Evolutionary conservation across 2,797 vertebrate genomes (phyloP).

Genomic region (Pogonophryne albipinna): DNA sequence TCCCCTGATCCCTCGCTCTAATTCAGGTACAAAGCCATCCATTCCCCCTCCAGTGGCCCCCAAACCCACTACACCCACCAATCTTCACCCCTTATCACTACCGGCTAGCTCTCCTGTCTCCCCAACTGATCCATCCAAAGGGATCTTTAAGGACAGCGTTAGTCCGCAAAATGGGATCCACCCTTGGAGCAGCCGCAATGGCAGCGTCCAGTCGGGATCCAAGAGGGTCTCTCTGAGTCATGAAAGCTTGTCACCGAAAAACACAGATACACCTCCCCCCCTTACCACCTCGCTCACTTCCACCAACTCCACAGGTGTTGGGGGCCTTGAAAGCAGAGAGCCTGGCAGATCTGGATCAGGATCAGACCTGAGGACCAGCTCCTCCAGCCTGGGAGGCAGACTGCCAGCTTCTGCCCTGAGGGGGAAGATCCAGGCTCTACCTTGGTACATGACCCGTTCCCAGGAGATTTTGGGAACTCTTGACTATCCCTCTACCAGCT

Average conservation of each 20-base stretch:
- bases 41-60: slow-evolving; percentile 79
- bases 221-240: slow-evolving; percentile 86
- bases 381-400: slow-evolving; percentile 79
- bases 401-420: slow-evolving; percentile 86
- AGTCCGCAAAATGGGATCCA: slow-evolving; percentile 79
- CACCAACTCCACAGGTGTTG: slow-evolving; percentile 69
- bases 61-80: slow-evolving; percentile 72
- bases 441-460: slow-evolving; percentile 89
- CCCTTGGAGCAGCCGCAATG: slow-evolving; percentile 84
- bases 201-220: slow-evolving; percentile 74
- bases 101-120: slow-evolving; percentile 79
- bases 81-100: slow-evolving; percentile 73
- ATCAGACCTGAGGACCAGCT: slow-evolving; percentile 72
- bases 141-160: slow-evolving; percentile 67
- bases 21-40: slow-evolving; percentile 74
- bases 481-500: slow-evolving; percentile 82
- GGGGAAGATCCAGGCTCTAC: slow-evolving; percentile 87
- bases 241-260: slow-evolving; percentile 86
- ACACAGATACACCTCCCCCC: slow-evolving; percentile 74
- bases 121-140: slow-evolving; percentile 76
- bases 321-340: slow-evolving; percentile 75
- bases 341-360: slow-evolving; percentile 77
- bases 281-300: slow-evolving; percentile 79
- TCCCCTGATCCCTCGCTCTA: slow-evolving; percentile 61
- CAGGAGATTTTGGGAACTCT: slow-evolving; percentile 87